Evolutionary conservation across 2,113 vertebrate genomes (phyloP).

Genomic region (Tragelaphus buxtoni): DNA sequence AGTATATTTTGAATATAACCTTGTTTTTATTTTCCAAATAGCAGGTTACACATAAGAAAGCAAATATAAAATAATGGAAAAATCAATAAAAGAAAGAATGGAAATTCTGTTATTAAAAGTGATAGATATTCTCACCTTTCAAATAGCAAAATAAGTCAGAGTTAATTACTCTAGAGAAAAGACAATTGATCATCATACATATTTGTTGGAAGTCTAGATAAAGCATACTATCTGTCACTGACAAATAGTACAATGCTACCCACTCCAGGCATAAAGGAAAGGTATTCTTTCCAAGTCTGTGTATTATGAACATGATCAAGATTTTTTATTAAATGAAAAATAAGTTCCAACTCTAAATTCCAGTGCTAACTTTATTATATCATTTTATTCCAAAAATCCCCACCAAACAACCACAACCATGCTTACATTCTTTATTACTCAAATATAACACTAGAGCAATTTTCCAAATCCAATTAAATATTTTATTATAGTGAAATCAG

Average conservation of each 20-base stretch:
- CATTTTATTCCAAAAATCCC: not conserved
- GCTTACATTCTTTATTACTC: not conserved
- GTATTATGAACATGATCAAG: not conserved
- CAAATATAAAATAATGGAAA: not conserved
- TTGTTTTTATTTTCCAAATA: not conserved
- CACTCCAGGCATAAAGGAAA: not conserved
- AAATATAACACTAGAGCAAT: conserved; percentile 26
- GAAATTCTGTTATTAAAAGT: not conserved
- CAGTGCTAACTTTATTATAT: not conserved
- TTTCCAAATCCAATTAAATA: conserved; percentile 52
- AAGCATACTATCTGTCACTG: not conserved
- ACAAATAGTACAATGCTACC: not conserved
- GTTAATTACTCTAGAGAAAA: not conserved
- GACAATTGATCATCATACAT: not conserved
- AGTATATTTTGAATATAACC: too few species aligned
- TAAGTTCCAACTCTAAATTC: not conserved
- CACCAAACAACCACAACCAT: not conserved
- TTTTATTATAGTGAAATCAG: not conserved
- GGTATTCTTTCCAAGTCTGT: not conserved
- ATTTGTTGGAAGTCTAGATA: not conserved
- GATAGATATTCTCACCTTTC: not conserved
- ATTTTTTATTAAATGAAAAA: not conserved
- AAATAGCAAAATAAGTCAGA: not conserved
- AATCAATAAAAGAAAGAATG: not conserved
- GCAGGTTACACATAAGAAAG: not conserved